Evolutionary conservation across 2,888 invertebrate species (phyloP).

Genomic region (Pyrrhia umbra): DNA sequence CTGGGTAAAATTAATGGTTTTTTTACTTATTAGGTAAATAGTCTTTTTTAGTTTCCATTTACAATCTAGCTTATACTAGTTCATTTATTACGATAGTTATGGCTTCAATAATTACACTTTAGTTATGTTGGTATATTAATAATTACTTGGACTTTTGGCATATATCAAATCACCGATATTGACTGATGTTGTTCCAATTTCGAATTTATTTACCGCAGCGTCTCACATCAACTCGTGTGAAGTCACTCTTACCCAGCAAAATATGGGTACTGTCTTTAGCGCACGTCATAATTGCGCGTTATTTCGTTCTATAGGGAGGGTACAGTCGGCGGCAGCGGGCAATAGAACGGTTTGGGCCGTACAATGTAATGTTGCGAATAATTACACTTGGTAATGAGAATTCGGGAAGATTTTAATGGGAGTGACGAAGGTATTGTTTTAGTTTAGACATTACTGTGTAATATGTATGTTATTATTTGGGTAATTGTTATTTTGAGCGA

Average conservation of each 20-base stretch:
- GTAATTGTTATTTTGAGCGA: neutral
- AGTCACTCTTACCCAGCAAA: constrained; percentile 34
- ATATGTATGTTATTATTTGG: constrained; percentile 13
- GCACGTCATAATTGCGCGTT: constrained; percentile 58
- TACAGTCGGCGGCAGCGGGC: constrained; percentile 29
- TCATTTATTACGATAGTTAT: too few relatives aligned
- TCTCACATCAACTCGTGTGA: constrained; percentile 6
- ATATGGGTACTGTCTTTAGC: constrained; percentile 53
- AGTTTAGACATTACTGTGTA: constrained; percentile 43
- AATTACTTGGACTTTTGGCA: too few relatives aligned
- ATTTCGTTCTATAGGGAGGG: constrained; percentile 51
- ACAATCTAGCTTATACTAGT: too few relatives aligned
- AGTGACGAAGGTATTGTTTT: constrained; percentile 30
- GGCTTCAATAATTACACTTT: too few relatives aligned
- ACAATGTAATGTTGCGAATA: constrained; percentile 54
- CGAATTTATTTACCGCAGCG: neutral
- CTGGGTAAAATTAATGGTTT: too few relatives aligned
- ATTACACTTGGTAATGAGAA: constrained; percentile 50
- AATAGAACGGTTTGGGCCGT: constrained; percentile 48
- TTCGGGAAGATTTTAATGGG: constrained; percentile 39
- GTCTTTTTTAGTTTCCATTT: too few relatives aligned
- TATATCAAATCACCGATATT: too few relatives aligned
- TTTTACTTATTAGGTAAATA: too few relatives aligned
- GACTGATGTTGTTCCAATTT: neutral
- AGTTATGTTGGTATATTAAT: too few relatives aligned